Percentiles rank a stretch among this genome's conserved stretches.
phyloP scores from a whole-genome alignment of 2,888 invertebrate genomes.

The Polydrusus cervinus region DNA sequence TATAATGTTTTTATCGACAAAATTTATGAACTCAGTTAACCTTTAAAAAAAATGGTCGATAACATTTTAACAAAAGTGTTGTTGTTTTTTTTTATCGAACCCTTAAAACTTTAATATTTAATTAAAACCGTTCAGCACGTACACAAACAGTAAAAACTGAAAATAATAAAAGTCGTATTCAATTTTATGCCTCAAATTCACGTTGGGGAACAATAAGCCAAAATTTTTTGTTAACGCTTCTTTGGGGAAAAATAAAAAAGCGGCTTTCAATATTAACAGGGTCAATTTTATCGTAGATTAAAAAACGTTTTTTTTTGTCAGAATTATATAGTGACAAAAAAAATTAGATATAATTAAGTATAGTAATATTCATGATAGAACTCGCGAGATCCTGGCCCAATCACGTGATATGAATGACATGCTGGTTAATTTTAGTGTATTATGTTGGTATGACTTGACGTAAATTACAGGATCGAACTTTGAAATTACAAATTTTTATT shows the following conservation, averaged over 20 bases:
- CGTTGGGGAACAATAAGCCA: not conserved
- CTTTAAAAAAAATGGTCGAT: not conserved
- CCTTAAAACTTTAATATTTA: constrained; percentile 4
- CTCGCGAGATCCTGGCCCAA: too few species aligned
- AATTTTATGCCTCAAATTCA: not conserved
- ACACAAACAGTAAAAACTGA: constrained; percentile 6
- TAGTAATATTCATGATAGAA: too few species aligned
- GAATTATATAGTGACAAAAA: not conserved
- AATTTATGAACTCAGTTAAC: too few species aligned
- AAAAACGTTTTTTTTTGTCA: not conserved
- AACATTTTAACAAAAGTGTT: not conserved
- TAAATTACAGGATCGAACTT: too few species aligned
- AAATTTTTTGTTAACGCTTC: not conserved
- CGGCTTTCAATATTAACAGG: not conserved
- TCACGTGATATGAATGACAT: too few species aligned
- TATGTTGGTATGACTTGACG: too few species aligned
- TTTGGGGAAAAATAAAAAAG: constrained; percentile 3
- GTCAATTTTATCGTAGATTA: constrained; percentile 1
- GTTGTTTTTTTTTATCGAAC: not conserved
- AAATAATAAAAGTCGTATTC: constrained; percentile 8
- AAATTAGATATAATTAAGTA: too few species aligned
- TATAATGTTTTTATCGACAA: too few species aligned
- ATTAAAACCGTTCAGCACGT: not conserved
- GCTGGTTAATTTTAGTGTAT: too few species aligned
- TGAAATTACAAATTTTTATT: too few species aligned